A percentile compares a stretch with the other conserved stretches of the same genome.
phyloP scores from a whole-genome alignment of 2,113 vertebrate genomes.

The Sturnira hondurensis region DNA sequence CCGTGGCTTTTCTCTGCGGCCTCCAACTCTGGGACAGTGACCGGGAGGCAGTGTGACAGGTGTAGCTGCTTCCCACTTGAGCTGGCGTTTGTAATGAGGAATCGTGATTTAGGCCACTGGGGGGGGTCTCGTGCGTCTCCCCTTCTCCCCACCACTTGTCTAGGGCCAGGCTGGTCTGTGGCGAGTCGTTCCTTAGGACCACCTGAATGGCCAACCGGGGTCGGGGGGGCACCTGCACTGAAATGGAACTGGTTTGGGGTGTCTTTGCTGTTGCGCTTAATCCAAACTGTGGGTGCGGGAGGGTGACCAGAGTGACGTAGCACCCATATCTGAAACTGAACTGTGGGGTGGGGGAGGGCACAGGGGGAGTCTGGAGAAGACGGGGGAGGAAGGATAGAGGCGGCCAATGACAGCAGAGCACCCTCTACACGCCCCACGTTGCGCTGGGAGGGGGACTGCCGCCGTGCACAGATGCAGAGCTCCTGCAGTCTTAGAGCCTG shows the following conservation, averaged over 20 bases:
- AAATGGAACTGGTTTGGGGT: neutral
- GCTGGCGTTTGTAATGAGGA: neutral
- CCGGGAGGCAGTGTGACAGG: slow-evolving; percentile 29
- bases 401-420: neutral
- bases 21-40: slow-evolving; percentile 21
- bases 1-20: neutral
- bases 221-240: neutral
- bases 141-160: too few relatives aligned
- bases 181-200: neutral
- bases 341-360: too few relatives aligned
- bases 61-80: neutral
- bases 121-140: neutral
- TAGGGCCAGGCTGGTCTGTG: neutral
- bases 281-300: neutral
- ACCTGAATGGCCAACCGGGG: neutral
- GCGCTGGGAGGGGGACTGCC: neutral
- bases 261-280: neutral
- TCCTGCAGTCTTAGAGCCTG: neutral
- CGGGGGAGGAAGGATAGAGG: neutral
- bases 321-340: neutral
- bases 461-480: neutral
- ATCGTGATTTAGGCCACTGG: neutral
- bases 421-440: neutral
- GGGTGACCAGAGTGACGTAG: neutral
- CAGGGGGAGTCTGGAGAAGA: neutral